Evolutionary conservation across 2,888 invertebrate genomes (phyloP), one percentile per base, ranked within the genome.

Genomic region (Bunonema sp.): DNA sequence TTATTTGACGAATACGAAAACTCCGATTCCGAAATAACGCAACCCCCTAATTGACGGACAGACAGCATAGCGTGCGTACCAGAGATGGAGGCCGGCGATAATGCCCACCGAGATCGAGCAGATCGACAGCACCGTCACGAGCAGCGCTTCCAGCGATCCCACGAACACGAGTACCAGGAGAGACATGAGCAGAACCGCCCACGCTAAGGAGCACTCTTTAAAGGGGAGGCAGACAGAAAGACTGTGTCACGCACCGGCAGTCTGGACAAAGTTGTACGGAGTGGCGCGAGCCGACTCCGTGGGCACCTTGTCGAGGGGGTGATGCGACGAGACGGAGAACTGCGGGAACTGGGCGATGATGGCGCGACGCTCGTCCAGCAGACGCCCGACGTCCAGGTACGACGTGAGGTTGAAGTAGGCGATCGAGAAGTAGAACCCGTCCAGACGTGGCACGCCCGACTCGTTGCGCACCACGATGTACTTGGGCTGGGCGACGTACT

Each of bases 261-360:
- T 61, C 28, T 61, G 61, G 10, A 61, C 33, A 39, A 63, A 63
- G 33, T 63, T 63, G 19, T 45, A 44, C 3, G 63, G 63, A n/a
- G 63, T 61, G 5, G 53, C 48, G 2, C 61, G 60, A 2, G 63
- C 63, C n/a, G 56, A 56, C 44, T 63, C 63, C 1, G 54, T 59
- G 0, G 57, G 57, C 19, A 55, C 55, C 39, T 63, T 63, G 35
- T 63, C 63, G 30, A 63, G 49, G 8, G 61, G 60, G 49, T 63
- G 63, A 47, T 64, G 62, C 7, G 59, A 58, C n/a, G 33, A 34
- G 8, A 63, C 49, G n/a, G 43, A 47, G 50, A 63, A 63, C 5
- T 45, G 31, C 3, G 51, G 34, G 44, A 61, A 61, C 22, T 44
- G 36, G 7, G 41, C 31, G 16, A 64, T 37, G 37, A 63, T 58